These are phyloP conservation scores for Gambusia affinis DNA, from an alignment of 2,113 vertebrate species.

Conservation along the genomic window DNA sequence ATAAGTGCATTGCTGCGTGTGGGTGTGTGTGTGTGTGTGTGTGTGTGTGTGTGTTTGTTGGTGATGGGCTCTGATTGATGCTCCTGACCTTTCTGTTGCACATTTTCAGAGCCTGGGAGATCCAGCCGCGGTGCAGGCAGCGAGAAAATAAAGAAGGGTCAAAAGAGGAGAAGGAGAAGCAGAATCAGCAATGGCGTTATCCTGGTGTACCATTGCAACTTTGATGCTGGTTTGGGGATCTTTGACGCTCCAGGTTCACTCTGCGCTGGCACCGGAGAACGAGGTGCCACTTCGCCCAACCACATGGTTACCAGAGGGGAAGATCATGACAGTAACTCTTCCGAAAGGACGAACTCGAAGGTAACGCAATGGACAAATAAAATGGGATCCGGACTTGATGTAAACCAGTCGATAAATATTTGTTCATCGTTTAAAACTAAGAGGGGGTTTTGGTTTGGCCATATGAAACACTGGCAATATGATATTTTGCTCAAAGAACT, in stretches of 20 bases:
- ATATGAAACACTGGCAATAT: neutral
- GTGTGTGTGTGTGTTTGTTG: constrained; percentile 6
- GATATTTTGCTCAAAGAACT: neutral
- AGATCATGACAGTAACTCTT: constrained; percentile 81
- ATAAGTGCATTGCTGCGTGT: constrained; percentile 3
- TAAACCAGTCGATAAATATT: neutral
- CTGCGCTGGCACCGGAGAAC: constrained; percentile 74
- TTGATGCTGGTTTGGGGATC: constrained; percentile 58
- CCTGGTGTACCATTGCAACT: constrained; percentile 62
- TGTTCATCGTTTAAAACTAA: neutral
- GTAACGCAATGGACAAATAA: constrained; percentile 59
- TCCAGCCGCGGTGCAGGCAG: constrained; percentile 24
- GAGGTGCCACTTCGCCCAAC: constrained; percentile 79
- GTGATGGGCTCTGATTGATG: constrained; percentile 41
- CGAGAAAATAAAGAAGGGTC: constrained; percentile 4
- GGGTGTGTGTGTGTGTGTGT: constrained; percentile 4
- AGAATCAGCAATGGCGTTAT: constrained; percentile 45
- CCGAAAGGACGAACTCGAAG: constrained; percentile 85
- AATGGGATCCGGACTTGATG: neutral
- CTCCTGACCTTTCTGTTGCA: constrained; percentile 54
- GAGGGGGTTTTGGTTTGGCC: neutral
- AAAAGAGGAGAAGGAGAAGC: neutral
- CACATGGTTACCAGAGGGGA: constrained; percentile 82
- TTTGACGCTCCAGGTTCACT: constrained; percentile 47
- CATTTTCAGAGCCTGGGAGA: constrained; percentile 38